A percentile compares a stretch with the other conserved stretches of the same genome.
Evolutionary conservation across 2,888 invertebrate genomes (phyloP).

Genomic region (Latrodectus elegans): DNA sequence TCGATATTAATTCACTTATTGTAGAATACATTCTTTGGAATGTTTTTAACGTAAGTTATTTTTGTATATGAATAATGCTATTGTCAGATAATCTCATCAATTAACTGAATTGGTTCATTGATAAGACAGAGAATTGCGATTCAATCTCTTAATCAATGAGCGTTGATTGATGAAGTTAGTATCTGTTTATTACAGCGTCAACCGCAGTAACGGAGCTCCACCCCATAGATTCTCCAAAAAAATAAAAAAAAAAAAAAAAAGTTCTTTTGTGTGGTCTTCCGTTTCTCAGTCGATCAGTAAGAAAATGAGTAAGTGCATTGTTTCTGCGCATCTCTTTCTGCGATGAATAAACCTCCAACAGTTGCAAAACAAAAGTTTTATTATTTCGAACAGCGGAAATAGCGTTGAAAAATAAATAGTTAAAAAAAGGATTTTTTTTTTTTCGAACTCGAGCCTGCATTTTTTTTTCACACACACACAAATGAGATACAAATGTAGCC

Average conservation of each 20-base stretch:
- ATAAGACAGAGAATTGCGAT: neutral
- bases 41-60: too few species aligned
- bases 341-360: conserved; percentile 19
- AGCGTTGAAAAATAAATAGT: conserved; percentile 8
- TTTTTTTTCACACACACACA: conserved; percentile 2
- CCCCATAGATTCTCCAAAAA: neutral
- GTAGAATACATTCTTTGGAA: too few species aligned
- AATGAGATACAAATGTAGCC: conserved; percentile 22
- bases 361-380: conserved; percentile 29
- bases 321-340: conserved; percentile 21
- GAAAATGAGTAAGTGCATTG: conserved; percentile 30
- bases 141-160: neutral
- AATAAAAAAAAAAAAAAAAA: too few species aligned
- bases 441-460: neutral
- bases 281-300: neutral
- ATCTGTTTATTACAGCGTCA: neutral
- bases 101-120: too few species aligned
- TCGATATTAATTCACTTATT: too few species aligned
- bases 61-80: too few species aligned
- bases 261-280: conserved; percentile 2
- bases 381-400: conserved; percentile 36
- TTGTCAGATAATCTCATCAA: too few species aligned
- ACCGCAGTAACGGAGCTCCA: neutral
- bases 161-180: neutral
- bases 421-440: conserved; percentile 4